Evolutionary conservation across 2,888 invertebrate genomes (phyloP).

Genomic region (Andrena minutula): DNA sequence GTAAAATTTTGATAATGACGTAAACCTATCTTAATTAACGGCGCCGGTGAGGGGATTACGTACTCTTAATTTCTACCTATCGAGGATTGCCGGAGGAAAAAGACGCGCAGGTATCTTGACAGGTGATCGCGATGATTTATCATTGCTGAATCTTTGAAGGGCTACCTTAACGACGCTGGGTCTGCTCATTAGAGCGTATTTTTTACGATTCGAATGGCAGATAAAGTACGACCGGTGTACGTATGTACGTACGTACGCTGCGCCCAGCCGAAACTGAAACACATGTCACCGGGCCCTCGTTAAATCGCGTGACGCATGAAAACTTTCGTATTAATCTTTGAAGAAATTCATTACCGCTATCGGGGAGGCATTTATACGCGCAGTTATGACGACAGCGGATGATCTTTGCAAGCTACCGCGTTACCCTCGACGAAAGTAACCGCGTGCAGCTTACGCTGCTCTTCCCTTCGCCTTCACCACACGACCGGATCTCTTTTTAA

Average conservation of each 20-base stretch:
- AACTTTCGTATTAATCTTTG: conserved; percentile 71
- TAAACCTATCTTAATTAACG: conserved; percentile 46
- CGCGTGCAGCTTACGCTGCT: not conserved
- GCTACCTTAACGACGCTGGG: conserved; percentile 56
- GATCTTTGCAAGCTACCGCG: conserved; percentile 56
- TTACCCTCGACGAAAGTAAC: conserved; percentile 26
- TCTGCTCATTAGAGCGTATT: conserved; percentile 61
- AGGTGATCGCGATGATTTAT: conserved; percentile 63
- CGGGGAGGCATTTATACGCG: conserved; percentile 65
- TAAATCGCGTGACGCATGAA: conserved; percentile 63
- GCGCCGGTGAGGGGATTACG: conserved; percentile 15
- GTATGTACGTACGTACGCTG: conserved; percentile 15
- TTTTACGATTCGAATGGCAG: conserved; percentile 60
- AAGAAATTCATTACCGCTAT: conserved; percentile 74
- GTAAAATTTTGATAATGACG: conserved; percentile 16
- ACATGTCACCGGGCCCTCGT: conserved; percentile 65
- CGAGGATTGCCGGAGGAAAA: conserved; percentile 37
- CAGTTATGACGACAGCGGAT: conserved; percentile 58
- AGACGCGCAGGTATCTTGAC: conserved; percentile 53
- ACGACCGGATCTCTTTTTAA: not conserved
- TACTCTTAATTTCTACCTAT: conserved; percentile 44
- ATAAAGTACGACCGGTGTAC: conserved; percentile 56
- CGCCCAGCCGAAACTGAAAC: conserved; percentile 66
- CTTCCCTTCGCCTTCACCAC: not conserved
- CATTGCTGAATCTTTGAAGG: conserved; percentile 63